These are phyloP conservation scores for Coelopa frigida DNA, from an alignment of 1,140 invertebrate genomes.

Conservation along the genomic window DNA sequence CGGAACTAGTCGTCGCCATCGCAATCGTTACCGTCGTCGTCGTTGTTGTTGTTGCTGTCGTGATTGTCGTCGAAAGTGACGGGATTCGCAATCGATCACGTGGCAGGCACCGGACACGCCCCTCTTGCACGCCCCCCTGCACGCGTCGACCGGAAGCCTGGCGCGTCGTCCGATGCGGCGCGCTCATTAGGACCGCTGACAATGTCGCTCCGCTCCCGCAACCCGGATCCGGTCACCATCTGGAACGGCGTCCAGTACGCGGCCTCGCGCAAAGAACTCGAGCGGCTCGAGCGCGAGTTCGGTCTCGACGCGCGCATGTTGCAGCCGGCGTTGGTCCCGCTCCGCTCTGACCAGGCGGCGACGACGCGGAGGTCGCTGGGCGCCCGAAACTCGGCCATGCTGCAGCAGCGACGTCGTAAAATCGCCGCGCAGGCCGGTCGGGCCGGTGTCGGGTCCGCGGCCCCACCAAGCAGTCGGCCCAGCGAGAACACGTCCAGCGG, in stretches of 20 bases:
- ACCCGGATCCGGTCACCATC: constrained; percentile 28
- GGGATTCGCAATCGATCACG: no score
- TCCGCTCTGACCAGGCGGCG: no score
- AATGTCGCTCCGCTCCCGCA: neutral
- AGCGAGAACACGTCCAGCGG: neutral
- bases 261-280: constrained; percentile 32
- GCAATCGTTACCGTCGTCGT: neutral
- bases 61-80: constrained; percentile 3
- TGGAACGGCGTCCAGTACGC: constrained; percentile 39
- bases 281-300: constrained; percentile 33
- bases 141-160: constrained; percentile 28
- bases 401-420: no score
- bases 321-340: constrained; percentile 31
- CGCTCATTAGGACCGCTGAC: neutral
- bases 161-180: constrained; percentile 6
- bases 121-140: no score
- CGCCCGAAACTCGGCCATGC: no score
- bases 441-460: neutral
- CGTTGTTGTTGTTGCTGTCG: constrained; percentile 1
- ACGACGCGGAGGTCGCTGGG: no score
- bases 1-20: constrained; percentile 4
- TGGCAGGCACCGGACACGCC: no score
- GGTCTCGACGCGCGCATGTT: constrained; percentile 36
- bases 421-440: no score
- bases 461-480: neutral